These are phyloP conservation scores for Miltochrista miniata DNA, from an alignment of 2,888 invertebrate genomes.

Conservation along the genomic window DNA sequence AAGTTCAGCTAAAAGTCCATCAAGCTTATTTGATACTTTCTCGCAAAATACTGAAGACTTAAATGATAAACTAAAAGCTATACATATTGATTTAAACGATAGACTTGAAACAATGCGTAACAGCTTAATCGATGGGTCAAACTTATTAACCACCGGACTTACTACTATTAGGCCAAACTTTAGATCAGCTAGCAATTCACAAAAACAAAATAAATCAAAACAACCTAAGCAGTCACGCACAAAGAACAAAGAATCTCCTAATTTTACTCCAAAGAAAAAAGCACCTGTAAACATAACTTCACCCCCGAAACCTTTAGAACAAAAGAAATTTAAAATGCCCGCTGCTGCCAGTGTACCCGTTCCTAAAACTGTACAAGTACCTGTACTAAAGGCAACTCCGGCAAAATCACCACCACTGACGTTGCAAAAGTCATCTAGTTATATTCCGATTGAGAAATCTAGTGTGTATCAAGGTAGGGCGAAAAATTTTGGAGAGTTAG, in stretches of 20 bases:
- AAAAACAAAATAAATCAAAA: slow-evolving; percentile 12
- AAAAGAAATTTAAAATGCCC: slow-evolving; percentile 35
- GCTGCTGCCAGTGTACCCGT: slow-evolving; percentile 44
- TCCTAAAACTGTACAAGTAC: slow-evolving; percentile 40
- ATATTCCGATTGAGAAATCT: slow-evolving; percentile 3
- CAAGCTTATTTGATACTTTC: slow-evolving; percentile 53
- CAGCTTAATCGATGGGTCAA: slow-evolving; percentile 46
- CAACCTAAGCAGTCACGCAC: neutral
- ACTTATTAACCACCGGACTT: slow-evolving; percentile 16
- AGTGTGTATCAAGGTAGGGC: slow-evolving; percentile 11
- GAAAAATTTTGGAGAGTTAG: neutral
- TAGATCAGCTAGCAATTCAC: slow-evolving; percentile 8
- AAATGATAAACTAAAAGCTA: slow-evolving; percentile 60
- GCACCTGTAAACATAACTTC: slow-evolving; percentile 5
- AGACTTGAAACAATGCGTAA: slow-evolving; percentile 56
- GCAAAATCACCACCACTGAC: slow-evolving; percentile 9
- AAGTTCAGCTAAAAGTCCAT: slow-evolving; percentile 40
- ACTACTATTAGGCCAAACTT: slow-evolving; percentile 1
- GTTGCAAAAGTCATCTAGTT: slow-evolving; percentile 3
- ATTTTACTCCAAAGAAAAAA: slow-evolving; percentile 10
- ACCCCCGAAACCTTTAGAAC: slow-evolving; percentile 4
- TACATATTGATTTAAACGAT: slow-evolving; percentile 64
- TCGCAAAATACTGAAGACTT: slow-evolving; percentile 53
- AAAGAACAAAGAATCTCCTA: slow-evolving; percentile 11
- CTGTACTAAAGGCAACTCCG: slow-evolving; percentile 27